Evolutionary conservation across 2,888 invertebrate species (phyloP).

Genomic region (Callosobruchus maculatus): DNA sequence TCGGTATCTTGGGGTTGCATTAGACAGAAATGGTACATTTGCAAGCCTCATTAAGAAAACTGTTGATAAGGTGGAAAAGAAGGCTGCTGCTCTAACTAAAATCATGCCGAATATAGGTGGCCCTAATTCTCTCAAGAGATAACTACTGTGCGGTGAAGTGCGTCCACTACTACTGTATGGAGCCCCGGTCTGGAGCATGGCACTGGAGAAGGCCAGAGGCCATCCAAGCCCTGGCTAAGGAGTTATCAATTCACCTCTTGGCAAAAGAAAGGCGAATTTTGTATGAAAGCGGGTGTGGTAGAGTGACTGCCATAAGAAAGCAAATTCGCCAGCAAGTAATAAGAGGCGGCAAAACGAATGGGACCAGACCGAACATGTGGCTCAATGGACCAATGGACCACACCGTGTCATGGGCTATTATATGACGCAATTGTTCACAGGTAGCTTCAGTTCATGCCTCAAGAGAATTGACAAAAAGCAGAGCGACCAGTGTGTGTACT

Average conservation of each 20-base stretch:
- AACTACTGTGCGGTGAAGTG: neutral
- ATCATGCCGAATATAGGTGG: neutral
- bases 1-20: neutral
- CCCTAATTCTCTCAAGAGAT: neutral
- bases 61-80: neutral
- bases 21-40: neutral
- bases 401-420: neutral
- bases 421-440: neutral
- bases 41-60: neutral
- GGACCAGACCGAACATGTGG: neutral
- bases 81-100: neutral
- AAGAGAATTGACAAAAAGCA: neutral
- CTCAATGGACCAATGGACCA: neutral
- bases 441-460: neutral
- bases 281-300: neutral
- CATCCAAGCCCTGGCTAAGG: neutral
- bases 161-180: neutral
- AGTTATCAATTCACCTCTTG: neutral
- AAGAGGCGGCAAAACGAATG: neutral
- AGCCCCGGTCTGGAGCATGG: neutral
- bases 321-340: neutral
- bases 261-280: neutral
- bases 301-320: neutral
- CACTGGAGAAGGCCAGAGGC: neutral
- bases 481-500: neutral